Evolutionary conservation across 2,888 invertebrate species (phyloP), one percentile per base, ranked within the genome.

Genomic region (Platycheirus albimanus): DNA sequence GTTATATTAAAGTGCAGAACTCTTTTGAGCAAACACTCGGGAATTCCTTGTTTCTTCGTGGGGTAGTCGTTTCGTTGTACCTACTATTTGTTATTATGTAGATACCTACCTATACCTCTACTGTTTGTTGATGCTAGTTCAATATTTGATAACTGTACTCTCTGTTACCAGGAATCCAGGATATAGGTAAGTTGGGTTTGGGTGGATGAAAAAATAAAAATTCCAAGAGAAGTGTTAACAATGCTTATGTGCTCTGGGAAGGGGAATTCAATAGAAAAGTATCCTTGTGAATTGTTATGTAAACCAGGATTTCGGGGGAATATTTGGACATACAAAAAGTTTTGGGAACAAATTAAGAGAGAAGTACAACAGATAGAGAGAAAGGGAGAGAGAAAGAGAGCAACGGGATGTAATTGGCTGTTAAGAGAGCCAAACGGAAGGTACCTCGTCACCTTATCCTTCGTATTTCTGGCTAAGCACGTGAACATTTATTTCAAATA

Each of bases 21-120:
- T 78, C 64, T 71, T 54, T 47, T 10, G 43, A 47, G 45, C 20
- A 33, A n/a, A 47, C 43, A 58, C 45, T 41, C 8, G 17, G 67
- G 61, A 63, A 69, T 76, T 52, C 20, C 56, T 45, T 58, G 58
- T 58, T 76, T 76, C 76, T 54, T 17, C 58, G 70, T 61, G 78
- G 78, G 78, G 77, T 77, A 64, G 49, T 45, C 13, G n/a, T 45
- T 36, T 30, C 11, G 3, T 24, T 24, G 17, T 20, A 49, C 13
- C 4, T 47, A 47, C n/a, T 1, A 2, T 17, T 2, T 17, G 52
- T 17, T 54, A 6, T 24, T 24, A 6, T 24, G 24, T 24, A n/a
- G n/a, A n/a, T n/a, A n/a, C n/a, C n/a, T 24, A 24, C 24, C 24
- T 24, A 24, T 54, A 7, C n/a, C 30, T 30, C 4, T 33, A 36